A percentile compares a stretch with the other conserved stretches of the same genome.
phyloP scores from a whole-genome alignment of 1,140 invertebrate species.

The Drosophila nannoptera region DNA sequence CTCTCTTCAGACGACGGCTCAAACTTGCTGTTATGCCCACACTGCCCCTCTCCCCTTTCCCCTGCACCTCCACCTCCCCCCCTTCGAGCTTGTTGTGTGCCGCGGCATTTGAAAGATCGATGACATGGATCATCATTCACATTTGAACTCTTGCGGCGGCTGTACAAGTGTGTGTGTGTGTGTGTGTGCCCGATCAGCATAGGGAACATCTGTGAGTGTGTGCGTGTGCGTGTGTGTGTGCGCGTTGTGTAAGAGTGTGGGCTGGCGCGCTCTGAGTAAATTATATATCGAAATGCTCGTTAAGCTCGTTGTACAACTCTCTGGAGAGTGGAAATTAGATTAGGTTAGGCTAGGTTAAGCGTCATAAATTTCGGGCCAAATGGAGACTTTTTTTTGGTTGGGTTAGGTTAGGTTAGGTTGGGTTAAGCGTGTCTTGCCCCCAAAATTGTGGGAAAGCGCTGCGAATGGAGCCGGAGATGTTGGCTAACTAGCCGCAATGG shows the following conservation, averaged over 20 bases:
- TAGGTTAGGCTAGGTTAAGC: background rate
- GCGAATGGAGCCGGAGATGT: no score
- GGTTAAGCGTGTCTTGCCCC: no score
- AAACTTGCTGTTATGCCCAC: background rate
- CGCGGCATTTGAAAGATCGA: constrained; percentile 35
- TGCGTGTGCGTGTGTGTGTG: background rate
- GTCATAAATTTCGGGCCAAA: background rate
- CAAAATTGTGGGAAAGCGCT: no score
- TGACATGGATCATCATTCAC: constrained; percentile 29
- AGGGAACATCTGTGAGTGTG: no score
- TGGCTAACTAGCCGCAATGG: no score
- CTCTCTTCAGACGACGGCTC: no score
- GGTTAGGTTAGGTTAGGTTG: no score
- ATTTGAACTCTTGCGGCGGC: constrained; percentile 39
- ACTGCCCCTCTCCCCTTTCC: background rate
- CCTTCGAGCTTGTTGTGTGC: constrained; percentile 30
- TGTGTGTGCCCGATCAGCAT: no score
- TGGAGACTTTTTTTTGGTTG: background rate
- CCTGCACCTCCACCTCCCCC: background rate
- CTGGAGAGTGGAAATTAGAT: background rate
- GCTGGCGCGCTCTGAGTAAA: constrained; percentile 15
- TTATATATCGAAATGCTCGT: constrained; percentile 7
- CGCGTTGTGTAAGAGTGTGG: constrained; percentile 22
- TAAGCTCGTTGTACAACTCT: background rate
- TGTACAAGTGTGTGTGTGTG: constrained; percentile 13